Base-by-base conservation (phyloP, 2,797 vertebrate genomes). In the Enteromius argenteus region DNA sequence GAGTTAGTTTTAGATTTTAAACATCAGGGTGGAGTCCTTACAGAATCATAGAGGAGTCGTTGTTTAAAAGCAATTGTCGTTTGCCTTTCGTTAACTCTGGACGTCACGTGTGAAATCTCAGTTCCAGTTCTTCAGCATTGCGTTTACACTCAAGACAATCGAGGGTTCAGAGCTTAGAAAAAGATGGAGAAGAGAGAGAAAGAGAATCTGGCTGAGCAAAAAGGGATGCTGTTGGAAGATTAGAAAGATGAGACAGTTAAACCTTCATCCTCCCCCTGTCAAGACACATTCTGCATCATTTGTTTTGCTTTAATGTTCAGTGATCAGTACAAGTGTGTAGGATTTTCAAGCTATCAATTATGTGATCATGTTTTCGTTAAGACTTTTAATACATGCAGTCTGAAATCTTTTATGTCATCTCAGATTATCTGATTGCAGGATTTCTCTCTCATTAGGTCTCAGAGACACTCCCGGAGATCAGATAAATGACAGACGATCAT, bases 161-260 rank as follows among this genome's bases (percentile, higher is more conserved):
- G 8, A 66, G 27, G 19, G 27, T 32, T 73, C 19, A 74, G 27
- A 13, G n/a, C 74, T 27, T 21, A 37, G 5, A 79, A 39, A 71
- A 68, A 23, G 62, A 66, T 51, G 58, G 35, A 27, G 32, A 86
- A n/a, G 23, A 53, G 60, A 73, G 60, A 73, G 3, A 44, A 27
- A 21, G n/a, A 39, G 75, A 10, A 46, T 72, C 44, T 53, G 19
- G n/a, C 23, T 42, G 58, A 85, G 69, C 73, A 67, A 80, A 84
- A 44, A 84, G 51, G 27, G 56, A 83, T 77, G 74, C 71, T 62
- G 76, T n/a, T 42, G 69, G 73, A 80, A 44, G 58, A 89, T 90
- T 90, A 90, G 87, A 85, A 90, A 90, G 81, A 83, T 14, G 84
- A 90, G 79, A 86, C 81, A 58, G n/a, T 85, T 79, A 83, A 88